These are phyloP conservation scores for Drosophila rhopaloa DNA, from an alignment of 1,140 invertebrate genomes.

Conservation along the genomic window DNA sequence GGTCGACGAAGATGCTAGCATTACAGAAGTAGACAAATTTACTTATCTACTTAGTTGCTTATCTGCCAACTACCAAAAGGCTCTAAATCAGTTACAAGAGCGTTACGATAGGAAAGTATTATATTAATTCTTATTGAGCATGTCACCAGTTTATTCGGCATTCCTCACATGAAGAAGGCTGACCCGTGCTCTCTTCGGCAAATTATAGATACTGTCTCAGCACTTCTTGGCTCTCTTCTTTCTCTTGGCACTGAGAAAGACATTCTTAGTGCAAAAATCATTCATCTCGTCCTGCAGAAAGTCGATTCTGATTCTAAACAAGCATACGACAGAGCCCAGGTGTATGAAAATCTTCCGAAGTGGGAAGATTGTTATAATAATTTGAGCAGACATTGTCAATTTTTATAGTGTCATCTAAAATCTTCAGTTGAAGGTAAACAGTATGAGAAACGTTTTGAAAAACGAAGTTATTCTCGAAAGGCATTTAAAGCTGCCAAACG, in stretches of 20 bases:
- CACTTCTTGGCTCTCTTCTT: conserved; percentile 1
- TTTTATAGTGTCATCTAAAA: conserved; percentile 1
- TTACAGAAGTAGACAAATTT: conserved; percentile 1
- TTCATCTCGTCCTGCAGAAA: not conserved
- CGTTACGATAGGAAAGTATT: not conserved
- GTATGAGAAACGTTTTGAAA: not conserved
- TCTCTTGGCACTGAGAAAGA: not conserved
- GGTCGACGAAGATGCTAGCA: not conserved
- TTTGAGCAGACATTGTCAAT: conserved; percentile 4
- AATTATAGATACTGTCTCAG: not conserved
- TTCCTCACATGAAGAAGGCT: not conserved
- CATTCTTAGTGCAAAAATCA: not conserved
- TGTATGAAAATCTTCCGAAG: not conserved
- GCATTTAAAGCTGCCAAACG: not conserved
- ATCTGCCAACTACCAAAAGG: not conserved
- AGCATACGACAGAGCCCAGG: not conserved
- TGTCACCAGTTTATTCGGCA: not conserved
- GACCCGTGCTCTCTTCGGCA: not conserved
- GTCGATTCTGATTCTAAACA: not conserved
- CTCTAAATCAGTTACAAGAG: not conserved
- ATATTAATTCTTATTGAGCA: not conserved
- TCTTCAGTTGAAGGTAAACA: not conserved
- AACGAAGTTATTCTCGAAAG: not conserved
- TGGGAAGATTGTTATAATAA: conserved; percentile 4
- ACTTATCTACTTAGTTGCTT: not conserved